Percentiles rank a stretch among this genome's conserved stretches.
These are phyloP conservation scores for Petrocephalus schoutedeni DNA, from an alignment of 2,797 vertebrate species.

Conservation along the genomic window DNA sequence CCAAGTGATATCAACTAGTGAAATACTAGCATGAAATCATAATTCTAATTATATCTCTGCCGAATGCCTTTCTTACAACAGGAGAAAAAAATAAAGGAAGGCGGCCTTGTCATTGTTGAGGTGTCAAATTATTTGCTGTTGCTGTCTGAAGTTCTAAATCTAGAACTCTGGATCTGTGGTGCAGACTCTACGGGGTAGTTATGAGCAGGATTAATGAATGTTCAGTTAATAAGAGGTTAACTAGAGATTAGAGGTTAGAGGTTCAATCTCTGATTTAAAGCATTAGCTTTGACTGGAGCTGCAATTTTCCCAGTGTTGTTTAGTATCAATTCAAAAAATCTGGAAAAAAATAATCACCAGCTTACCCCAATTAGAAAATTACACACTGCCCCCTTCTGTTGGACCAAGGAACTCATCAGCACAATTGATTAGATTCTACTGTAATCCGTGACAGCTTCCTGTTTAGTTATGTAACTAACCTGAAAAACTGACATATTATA, in stretches of 20 bases:
- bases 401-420: background rate
- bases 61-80: background rate
- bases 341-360: background rate
- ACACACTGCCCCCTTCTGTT: conserved; percentile 19
- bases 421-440: background rate
- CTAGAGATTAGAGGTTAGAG: background rate
- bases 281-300: background rate
- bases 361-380: background rate
- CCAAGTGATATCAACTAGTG: background rate
- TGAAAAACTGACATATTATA: background rate
- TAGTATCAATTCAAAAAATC: background rate
- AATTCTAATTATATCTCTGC: background rate
- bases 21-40: background rate
- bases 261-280: background rate
- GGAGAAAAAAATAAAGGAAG: background rate
- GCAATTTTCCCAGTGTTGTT: background rate
- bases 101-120: background rate
- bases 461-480: background rate
- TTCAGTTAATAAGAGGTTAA: background rate
- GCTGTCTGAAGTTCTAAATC: background rate
- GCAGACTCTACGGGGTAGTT: background rate
- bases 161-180: background rate
- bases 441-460: background rate
- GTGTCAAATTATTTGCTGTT: background rate
- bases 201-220: background rate